Evolutionary conservation across 64 coral and sea anemone genomes (phyloP).

Genomic region (Pocillopora verrucosa): DNA sequence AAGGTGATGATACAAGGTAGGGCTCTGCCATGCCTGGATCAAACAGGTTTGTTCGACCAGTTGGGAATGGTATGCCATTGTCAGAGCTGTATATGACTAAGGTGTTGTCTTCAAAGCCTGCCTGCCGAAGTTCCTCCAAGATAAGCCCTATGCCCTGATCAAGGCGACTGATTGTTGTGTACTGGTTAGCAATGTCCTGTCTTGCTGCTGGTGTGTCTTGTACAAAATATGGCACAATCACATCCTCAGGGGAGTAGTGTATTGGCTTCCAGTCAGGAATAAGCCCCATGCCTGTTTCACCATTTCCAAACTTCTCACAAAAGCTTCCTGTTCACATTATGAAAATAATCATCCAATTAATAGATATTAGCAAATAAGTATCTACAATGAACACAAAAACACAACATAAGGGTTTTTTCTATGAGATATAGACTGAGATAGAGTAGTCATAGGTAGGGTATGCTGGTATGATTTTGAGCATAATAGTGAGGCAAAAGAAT

Average conservation of each 20-base stretch:
- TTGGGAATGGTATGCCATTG: slow-evolving; percentile 75
- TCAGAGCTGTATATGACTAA: slow-evolving; percentile 76
- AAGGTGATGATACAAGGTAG: slow-evolving; percentile 60
- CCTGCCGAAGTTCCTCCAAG: slow-evolving; percentile 52
- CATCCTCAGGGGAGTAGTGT: slow-evolving; percentile 50
- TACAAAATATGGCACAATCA: slow-evolving; percentile 64
- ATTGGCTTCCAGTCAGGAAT: slow-evolving; percentile 76
- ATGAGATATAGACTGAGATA: too few species aligned
- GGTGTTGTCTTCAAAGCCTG: slow-evolving; percentile 75
- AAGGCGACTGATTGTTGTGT: slow-evolving; percentile 69
- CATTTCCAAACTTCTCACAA: slow-evolving; percentile 87
- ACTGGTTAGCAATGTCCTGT: slow-evolving; percentile 61
- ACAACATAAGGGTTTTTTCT: background rate
- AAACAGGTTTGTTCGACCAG: slow-evolving; percentile 59
- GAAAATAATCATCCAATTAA: background rate
- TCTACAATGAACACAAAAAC: background rate
- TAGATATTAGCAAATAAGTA: background rate
- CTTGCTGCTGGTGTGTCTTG: slow-evolving; percentile 62
- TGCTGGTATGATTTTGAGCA: too few species aligned
- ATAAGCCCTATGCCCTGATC: slow-evolving; percentile 76
- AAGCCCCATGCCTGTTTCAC: slow-evolving; percentile 74
- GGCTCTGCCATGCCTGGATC: slow-evolving; percentile 74
- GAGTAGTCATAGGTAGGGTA: too few species aligned
- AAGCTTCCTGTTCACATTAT: slow-evolving; percentile 48
- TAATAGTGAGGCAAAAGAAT: too few species aligned